phyloP scores from a whole-genome alignment of 2,888 invertebrate species.

The Eudasyphora cyanicolor region DNA sequence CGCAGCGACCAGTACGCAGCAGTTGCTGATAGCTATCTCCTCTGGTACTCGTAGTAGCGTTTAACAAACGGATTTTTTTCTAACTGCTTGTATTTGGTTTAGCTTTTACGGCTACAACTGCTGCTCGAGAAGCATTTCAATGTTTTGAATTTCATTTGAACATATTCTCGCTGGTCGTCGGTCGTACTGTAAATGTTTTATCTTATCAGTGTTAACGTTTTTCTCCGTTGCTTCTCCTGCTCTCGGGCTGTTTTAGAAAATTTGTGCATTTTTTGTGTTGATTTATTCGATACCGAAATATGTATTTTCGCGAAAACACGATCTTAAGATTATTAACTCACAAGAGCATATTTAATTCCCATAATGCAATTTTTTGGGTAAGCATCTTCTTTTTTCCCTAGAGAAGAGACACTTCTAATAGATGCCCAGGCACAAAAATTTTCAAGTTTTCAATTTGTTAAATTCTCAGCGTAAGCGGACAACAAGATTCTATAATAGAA shows the following conservation, averaged over 20 bases:
- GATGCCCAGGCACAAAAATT: too few species aligned
- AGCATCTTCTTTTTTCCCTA: background rate
- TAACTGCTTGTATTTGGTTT: constrained; percentile 6
- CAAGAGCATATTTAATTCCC: constrained; percentile 15
- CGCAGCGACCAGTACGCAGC: constrained; percentile 53
- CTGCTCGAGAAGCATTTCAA: constrained; percentile 63
- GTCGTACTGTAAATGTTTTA: constrained; percentile 62
- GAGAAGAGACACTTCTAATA: too few species aligned
- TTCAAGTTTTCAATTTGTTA: too few species aligned
- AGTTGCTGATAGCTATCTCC: constrained; percentile 60
- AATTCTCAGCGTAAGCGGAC: too few species aligned
- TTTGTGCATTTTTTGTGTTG: constrained; percentile 48
- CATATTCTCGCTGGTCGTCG: too few species aligned
- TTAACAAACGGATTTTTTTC: constrained; percentile 54
- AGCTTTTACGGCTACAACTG: constrained; percentile 43
- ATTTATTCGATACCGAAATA: constrained; percentile 33
- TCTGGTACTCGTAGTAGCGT: constrained; percentile 55
- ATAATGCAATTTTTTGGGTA: background rate
- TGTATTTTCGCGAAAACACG: constrained; percentile 28
- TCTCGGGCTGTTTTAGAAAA: constrained; percentile 42
- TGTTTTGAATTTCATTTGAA: constrained; percentile 53
- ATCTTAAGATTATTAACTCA: constrained; percentile 25
- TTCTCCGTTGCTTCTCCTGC: constrained; percentile 1
- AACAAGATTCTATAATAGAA: too few species aligned
- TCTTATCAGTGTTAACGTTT: constrained; percentile 60